Evolutionary conservation across 64 coral and sea anemone species (phyloP), one percentile per base, ranked within the genome.

Genomic region (Trachythela sp.): DNA sequence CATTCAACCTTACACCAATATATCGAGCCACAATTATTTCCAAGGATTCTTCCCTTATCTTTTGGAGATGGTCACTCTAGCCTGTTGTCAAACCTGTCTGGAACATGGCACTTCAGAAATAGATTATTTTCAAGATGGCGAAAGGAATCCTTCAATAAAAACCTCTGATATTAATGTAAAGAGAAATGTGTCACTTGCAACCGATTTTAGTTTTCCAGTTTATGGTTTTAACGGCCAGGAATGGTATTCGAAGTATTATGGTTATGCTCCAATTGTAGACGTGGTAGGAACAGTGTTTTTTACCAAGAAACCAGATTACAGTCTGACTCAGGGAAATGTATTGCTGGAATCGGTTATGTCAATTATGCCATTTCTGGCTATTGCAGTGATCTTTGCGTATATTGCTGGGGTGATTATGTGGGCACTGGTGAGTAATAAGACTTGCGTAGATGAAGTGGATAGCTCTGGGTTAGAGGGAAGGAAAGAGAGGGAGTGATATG

Each of bases 391-490:
- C 30, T 89, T 92, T 64, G 91, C 93, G 1, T 72, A 30, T 36
- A 76, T 92, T 7, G 93, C 95, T 51, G 95, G 95, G 11, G 70
- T 94, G 0, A 70, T 94, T 45, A 90, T 94, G 22, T 97, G 95
- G 95, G 71, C 87, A 45, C 72, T 97, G 32, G 95, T 97, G 84
- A 90, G 95, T 92, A 45, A n/a, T n/a, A n/a, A n/a, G n/a, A n/a
- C n/a, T n/a, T n/a, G n/a, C n/a, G n/a, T n/a, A n/a, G n/a, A n/a
- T n/a, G n/a, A n/a, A n/a, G n/a, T n/a, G n/a, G n/a, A n/a, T n/a
- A n/a, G n/a, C n/a, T n/a, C n/a, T n/a, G n/a, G n/a, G n/a, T n/a
- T n/a, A n/a, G n/a, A n/a, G n/a, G n/a, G n/a, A n/a, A n/a, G n/a
- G n/a, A n/a, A n/a, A n/a, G n/a, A n/a, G n/a, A n/a, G n/a, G n/a